A percentile compares a stretch with the other conserved stretches of the same genome.
These are phyloP conservation scores for Rhinatrema bivittatum DNA, from an alignment of 2,797 vertebrate genomes.

Conservation along the genomic window DNA sequence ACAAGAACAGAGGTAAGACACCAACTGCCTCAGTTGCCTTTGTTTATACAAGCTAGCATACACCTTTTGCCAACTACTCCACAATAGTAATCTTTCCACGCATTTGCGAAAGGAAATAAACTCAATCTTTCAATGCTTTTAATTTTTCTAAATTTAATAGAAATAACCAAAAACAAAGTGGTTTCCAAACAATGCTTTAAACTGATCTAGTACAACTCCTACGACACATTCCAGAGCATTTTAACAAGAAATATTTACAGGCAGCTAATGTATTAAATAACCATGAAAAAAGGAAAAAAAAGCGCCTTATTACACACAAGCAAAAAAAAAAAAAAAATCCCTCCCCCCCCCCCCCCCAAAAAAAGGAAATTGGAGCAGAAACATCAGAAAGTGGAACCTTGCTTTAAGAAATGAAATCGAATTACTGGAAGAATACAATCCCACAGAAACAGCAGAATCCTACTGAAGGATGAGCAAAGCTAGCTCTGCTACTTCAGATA, in stretches of 20 bases:
- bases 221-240: slow-evolving; percentile 66
- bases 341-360: no score
- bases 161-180: slow-evolving; percentile 61
- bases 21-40: no score
- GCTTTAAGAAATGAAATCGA: slow-evolving; percentile 50
- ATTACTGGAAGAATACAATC: slow-evolving; percentile 58
- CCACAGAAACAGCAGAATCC: slow-evolving; percentile 60
- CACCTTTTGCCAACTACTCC: no score
- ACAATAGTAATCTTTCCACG: no score
- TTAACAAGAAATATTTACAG: slow-evolving; percentile 65
- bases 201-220: slow-evolving; percentile 58
- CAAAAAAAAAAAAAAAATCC: no score
- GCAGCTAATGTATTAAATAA: slow-evolving; percentile 63
- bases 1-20: no score
- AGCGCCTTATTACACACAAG: slow-evolving; percentile 55
- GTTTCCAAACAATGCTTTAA: slow-evolving; percentile 60
- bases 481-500: slow-evolving; percentile 38
- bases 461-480: slow-evolving; percentile 40
- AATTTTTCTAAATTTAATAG: slow-evolving; percentile 65
- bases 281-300: slow-evolving; percentile 43
- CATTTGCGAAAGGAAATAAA: slow-evolving; percentile 38
- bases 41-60: no score
- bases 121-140: slow-evolving; percentile 47
- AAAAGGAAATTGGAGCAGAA: slow-evolving; percentile 56
- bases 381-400: slow-evolving; percentile 47